Evolutionary conservation across 2,797 vertebrate species (phyloP).

Genomic region (Eidolon dupreanum): DNA sequence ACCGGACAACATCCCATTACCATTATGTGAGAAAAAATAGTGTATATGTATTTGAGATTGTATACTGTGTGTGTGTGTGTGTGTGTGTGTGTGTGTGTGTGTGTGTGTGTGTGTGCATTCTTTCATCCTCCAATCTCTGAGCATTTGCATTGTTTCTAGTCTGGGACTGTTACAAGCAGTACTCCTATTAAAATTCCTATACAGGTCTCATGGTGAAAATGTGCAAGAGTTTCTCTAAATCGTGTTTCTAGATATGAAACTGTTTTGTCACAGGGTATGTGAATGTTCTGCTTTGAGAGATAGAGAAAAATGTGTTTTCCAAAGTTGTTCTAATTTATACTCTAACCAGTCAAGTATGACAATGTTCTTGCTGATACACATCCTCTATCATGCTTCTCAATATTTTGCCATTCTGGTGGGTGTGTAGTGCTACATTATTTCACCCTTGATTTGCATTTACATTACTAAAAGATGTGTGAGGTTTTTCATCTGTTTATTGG

Average conservation of each 20-base stretch:
- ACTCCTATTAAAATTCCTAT: not conserved
- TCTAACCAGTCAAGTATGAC: not conserved
- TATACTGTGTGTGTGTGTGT: not conserved
- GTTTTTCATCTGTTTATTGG: not conserved
- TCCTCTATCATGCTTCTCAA: not conserved
- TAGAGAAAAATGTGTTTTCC: not conserved
- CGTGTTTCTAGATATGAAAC: not conserved
- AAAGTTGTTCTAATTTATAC: not conserved
- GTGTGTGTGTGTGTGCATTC: not conserved
- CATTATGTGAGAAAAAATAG: not conserved
- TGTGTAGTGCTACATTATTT: constrained; percentile 10
- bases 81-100: not conserved
- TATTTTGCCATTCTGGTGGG: constrained; percentile 22
- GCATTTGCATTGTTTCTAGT: not conserved
- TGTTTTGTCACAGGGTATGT: not conserved
- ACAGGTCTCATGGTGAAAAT: not conserved
- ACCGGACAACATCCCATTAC: not conserved
- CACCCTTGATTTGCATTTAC: constrained; percentile 35
- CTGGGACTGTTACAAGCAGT: not conserved
- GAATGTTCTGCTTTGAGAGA: not conserved
- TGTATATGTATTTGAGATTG: not conserved
- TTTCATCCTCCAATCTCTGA: not conserved
- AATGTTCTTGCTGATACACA: not conserved
- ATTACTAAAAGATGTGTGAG: constrained; percentile 13
- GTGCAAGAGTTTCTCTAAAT: constrained; percentile 20